Evolutionary conservation across 2,113 vertebrate genomes (phyloP), one percentile per base, ranked within the genome.

Genomic region (Haemorhous mexicanus): DNA sequence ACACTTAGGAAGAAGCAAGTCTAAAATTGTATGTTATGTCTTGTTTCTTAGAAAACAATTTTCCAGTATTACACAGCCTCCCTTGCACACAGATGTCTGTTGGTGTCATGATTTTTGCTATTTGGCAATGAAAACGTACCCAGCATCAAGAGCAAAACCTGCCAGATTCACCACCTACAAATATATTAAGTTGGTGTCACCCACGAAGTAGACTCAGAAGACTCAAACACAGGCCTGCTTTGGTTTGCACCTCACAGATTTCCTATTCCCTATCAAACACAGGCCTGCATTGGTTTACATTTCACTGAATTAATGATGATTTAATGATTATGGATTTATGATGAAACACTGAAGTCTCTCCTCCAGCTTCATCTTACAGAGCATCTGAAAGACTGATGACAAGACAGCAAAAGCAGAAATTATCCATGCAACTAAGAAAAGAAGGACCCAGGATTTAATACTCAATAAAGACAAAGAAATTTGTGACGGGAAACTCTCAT

Each of bases 161-260:
- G 27, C 13, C 33, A 55, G 74, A 87, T 64, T 81, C 32, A 39
- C 39, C 10, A 81, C 33, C 16, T 82, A 59, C 11, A 23, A 37
- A 13, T 84, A 20, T 7, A 30, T 37, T 1, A 1, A 39, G 66
- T 50, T 64, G 55, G 35, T 44, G 26, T 89, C 19, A 53, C 22
- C 35, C 10, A 17, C 4, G 4, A 61, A 92, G 8, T 12, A 7
- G n/a, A 68, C 2, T 0, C 0, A 37, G 32, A 47, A 17, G 6
- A 49, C 27, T 32, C 24, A 33, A 86, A 84, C 37, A 75, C 5
- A 56, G 10, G 23, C 28, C 15, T 67, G 10, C 35, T 81, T 82
- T 2, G 2, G 17, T 77, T 73, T 67, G 22, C 18, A 41, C 44
- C 35, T 39, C 39, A 39, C 39, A 39, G 39, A 39, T 39, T 39